phyloP scores from a whole-genome alignment of 2,797 vertebrate genomes.

The Tympanoctomys barrerae region DNA sequence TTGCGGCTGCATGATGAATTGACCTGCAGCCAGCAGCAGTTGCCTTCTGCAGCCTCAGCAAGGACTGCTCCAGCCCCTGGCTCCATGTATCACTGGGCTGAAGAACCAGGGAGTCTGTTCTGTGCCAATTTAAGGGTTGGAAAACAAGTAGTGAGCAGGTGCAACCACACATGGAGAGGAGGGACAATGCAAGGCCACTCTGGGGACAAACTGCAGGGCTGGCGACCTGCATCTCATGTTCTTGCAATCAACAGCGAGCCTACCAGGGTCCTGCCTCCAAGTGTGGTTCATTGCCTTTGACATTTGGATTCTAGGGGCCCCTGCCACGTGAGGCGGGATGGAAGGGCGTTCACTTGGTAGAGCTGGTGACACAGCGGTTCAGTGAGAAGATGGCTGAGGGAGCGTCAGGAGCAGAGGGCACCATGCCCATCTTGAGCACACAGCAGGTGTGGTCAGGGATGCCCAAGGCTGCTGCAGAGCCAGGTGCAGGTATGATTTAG shows the following conservation, averaged over 20 bases:
- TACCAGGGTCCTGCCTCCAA: not conserved
- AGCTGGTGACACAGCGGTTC: not conserved
- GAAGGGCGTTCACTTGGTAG: not conserved
- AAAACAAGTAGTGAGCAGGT: not conserved
- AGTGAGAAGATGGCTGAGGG: not conserved
- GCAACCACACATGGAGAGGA: not conserved
- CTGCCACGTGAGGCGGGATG: not conserved
- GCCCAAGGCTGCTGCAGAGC: accelerated
- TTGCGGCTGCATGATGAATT: not conserved
- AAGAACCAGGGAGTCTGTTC: not conserved
- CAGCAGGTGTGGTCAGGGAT: accelerated
- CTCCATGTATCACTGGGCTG: not conserved
- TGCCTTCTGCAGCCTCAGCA: not conserved
- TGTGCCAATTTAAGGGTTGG: not conserved
- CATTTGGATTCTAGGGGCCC: not conserved
- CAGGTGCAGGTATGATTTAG: accelerated
- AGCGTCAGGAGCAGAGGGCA: not conserved
- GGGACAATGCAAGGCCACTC: not conserved
- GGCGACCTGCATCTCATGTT: not conserved
- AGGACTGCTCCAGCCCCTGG: not conserved
- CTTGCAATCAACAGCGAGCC: not conserved
- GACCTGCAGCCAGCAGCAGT: not conserved
- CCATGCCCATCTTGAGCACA: accelerated
- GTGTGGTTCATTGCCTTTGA: not conserved
- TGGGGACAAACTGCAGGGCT: not conserved